Percentiles rank a stretch among this genome's conserved stretches.
Conservation (phyloP, 2,113 vertebrate species). For the Phoxinus phoxinus region DNA sequence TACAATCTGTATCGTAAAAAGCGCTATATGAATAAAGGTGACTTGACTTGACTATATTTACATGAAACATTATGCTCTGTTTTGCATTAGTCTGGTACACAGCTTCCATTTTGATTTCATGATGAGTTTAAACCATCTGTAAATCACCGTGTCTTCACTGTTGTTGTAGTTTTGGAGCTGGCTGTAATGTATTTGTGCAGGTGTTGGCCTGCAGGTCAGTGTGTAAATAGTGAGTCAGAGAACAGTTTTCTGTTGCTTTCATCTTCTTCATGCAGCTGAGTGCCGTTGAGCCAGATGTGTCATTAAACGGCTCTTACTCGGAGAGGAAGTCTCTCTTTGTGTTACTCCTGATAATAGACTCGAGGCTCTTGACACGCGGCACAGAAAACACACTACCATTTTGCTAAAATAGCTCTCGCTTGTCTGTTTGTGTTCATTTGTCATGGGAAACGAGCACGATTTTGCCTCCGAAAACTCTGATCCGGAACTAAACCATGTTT, state of each 20-base stretch:
- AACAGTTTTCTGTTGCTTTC: background rate
- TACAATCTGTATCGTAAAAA: too few species aligned
- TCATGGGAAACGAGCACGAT: too few species aligned
- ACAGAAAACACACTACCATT: background rate
- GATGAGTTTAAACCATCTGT: background rate
- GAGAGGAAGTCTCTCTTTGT: slow-evolving; percentile 25
- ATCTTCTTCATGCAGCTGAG: background rate
- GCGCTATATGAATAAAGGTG: too few species aligned
- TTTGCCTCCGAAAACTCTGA: background rate
- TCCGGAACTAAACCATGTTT: background rate
- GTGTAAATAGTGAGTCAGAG: background rate
- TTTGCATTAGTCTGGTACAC: background rate
- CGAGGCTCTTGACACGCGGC: slow-evolving; percentile 1
- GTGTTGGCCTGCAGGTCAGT: background rate
- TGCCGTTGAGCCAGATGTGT: slow-evolving; percentile 10
- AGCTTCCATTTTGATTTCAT: background rate
- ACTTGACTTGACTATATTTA: too few species aligned
- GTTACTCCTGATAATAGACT: slow-evolving; percentile 25
- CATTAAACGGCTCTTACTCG: slow-evolving; percentile 25
- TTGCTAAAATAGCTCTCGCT: background rate
- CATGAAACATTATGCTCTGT: background rate
- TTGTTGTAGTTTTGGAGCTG: background rate
- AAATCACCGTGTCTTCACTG: background rate
- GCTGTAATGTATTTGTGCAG: background rate
- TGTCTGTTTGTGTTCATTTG: background rate